These are phyloP conservation scores for Myrmophylax atrothorax DNA, from an alignment of 2,113 vertebrate genomes.

Conservation along the genomic window DNA sequence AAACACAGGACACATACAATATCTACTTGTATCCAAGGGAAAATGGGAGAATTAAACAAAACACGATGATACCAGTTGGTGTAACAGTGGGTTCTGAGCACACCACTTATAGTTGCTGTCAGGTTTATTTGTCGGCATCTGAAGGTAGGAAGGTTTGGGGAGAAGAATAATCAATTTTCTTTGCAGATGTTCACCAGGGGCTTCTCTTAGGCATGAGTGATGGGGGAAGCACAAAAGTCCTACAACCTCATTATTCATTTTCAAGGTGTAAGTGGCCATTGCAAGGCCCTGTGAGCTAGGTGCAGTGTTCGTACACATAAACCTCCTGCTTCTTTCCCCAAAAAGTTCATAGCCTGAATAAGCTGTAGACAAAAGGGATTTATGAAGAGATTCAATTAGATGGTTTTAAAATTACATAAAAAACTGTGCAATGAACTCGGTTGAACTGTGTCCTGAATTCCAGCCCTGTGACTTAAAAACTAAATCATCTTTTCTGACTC, in stretches of 20 bases:
- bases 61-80: accelerated
- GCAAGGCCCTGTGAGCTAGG: background rate
- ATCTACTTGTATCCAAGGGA: background rate
- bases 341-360: background rate
- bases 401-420: background rate
- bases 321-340: background rate
- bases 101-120: accelerated
- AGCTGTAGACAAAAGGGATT: background rate
- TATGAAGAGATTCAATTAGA: background rate
- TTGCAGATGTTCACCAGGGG: background rate
- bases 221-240: background rate
- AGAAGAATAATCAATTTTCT: background rate
- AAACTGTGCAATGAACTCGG: background rate
- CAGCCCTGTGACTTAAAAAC: background rate
- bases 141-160: background rate
- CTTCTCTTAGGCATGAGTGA: background rate
- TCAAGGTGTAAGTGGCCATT: background rate
- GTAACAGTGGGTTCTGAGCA: background rate
- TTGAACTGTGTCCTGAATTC: background rate
- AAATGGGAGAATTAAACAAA: background rate
- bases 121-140: background rate
- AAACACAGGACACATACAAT: background rate
- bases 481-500: background rate
- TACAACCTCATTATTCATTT: background rate
- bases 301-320: background rate